Evolutionary conservation across 2,888 invertebrate genomes (phyloP).

Genomic region (Ichneumoninae sp.): DNA sequence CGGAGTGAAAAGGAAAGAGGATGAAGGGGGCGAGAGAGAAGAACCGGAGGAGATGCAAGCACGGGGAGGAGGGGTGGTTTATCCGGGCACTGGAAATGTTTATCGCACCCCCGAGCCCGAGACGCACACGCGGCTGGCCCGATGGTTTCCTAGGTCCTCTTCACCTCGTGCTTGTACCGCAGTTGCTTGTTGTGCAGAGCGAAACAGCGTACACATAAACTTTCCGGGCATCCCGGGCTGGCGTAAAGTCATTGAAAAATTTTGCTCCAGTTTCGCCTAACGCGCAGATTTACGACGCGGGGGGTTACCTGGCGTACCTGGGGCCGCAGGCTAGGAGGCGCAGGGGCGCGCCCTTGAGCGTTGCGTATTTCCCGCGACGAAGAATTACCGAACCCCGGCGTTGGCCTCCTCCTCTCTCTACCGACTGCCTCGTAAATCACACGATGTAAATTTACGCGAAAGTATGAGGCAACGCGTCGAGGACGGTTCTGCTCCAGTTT

Average conservation of each 20-base stretch:
- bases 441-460: constrained; percentile 68
- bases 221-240: constrained; percentile 24
- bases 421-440: constrained; percentile 72
- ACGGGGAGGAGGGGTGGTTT: constrained; percentile 33
- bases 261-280: constrained; percentile 79
- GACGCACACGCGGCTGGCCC: constrained; percentile 19
- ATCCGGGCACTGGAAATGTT: constrained; percentile 58
- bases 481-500: constrained; percentile 67
- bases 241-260: constrained; percentile 73
- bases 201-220: not conserved
- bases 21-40: not conserved
- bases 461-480: constrained; percentile 1
- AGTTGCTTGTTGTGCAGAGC: not conserved
- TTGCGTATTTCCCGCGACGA: constrained; percentile 25
- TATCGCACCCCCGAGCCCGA: constrained; percentile 63
- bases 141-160: constrained; percentile 19
- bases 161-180: constrained; percentile 25
- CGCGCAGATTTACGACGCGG: constrained; percentile 75
- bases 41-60: not conserved
- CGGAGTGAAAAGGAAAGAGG: too few species aligned
- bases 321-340: not conserved
- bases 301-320: constrained; percentile 58
- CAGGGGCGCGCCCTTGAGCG: not conserved
- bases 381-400: constrained; percentile 20
- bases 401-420: constrained; percentile 7